Evolutionary conservation across 2,797 vertebrate species (phyloP).

Genomic region (Garrulus glandarius): DNA sequence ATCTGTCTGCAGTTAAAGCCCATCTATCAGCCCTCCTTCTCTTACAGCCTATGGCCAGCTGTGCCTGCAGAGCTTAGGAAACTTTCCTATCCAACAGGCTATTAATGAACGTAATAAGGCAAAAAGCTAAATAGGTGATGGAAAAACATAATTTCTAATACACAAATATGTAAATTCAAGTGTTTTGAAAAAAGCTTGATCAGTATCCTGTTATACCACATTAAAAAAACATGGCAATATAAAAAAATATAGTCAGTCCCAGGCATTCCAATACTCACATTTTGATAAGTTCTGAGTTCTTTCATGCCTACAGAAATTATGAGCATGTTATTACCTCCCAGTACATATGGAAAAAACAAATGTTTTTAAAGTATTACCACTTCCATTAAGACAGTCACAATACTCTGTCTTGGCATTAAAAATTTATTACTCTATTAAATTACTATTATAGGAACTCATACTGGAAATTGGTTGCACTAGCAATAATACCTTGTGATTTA

Average conservation of each 20-base stretch:
- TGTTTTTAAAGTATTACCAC: background rate
- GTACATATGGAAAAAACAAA: background rate
- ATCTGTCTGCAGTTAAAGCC: conserved; percentile 18
- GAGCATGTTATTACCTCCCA: background rate
- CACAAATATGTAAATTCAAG: background rate
- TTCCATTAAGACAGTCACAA: background rate
- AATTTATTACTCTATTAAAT: background rate
- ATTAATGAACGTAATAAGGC: background rate
- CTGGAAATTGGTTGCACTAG: background rate
- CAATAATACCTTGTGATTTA: background rate
- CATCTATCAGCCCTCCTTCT: background rate
- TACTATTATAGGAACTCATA: background rate
- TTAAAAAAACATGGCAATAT: background rate
- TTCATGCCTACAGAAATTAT: background rate
- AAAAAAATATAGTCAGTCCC: background rate
- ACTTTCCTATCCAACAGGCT: background rate
- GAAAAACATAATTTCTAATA: background rate
- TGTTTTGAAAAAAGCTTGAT: background rate
- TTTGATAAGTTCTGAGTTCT: background rate
- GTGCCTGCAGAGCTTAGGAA: background rate
- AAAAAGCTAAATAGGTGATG: background rate
- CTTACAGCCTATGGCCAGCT: background rate
- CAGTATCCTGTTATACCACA: background rate
- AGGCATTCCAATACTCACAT: background rate
- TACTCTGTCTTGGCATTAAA: background rate